A percentile compares a stretch with the other conserved stretches of the same genome.
These are phyloP conservation scores for Ctenopoma kingsleyae DNA, from an alignment of 2,797 vertebrate genomes.

Conservation along the genomic window DNA sequence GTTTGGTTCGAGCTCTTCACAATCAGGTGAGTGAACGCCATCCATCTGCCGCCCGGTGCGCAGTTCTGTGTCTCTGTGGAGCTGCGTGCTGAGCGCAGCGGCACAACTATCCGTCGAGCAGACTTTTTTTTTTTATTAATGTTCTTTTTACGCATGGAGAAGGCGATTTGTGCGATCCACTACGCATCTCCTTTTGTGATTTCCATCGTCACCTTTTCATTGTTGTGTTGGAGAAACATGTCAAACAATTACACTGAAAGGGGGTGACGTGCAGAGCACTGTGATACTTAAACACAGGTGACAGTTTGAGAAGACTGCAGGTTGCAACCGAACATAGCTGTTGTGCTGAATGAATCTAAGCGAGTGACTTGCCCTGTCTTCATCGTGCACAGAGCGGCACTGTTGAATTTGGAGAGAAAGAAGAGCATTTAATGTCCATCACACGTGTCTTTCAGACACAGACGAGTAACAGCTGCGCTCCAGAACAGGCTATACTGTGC, in stretches of 20 bases:
- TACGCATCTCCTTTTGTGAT: background rate
- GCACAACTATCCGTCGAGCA: slow-evolving; percentile 16
- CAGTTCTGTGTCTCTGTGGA: slow-evolving; percentile 35
- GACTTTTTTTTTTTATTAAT: background rate
- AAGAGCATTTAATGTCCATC: slow-evolving; percentile 59
- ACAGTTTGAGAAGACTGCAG: slow-evolving; percentile 21
- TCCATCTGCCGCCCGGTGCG: slow-evolving; percentile 43
- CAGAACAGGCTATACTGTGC: slow-evolving; percentile 44
- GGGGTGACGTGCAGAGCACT: background rate
- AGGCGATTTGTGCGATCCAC: background rate
- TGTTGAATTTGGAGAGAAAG: slow-evolving; percentile 71
- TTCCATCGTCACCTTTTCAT: background rate
- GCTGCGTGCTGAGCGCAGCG: slow-evolving; percentile 61
- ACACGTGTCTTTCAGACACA: slow-evolving; percentile 60
- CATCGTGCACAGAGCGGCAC: slow-evolving; percentile 70
- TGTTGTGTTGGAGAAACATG: background rate
- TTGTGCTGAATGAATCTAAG: slow-evolving; percentile 8
- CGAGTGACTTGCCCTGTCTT: slow-evolving; percentile 35
- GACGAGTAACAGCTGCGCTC: slow-evolving; percentile 29
- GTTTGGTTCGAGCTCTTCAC: slow-evolving; percentile 79
- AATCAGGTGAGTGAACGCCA: slow-evolving; percentile 85
- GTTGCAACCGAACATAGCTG: slow-evolving; percentile 12
- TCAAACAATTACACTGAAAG: background rate
- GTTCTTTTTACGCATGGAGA: slow-evolving; percentile 10
- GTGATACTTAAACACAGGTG: slow-evolving; percentile 40